Conservation (phyloP, 2,113 vertebrate genomes). For the Cranoglanis bouderius region DNA sequence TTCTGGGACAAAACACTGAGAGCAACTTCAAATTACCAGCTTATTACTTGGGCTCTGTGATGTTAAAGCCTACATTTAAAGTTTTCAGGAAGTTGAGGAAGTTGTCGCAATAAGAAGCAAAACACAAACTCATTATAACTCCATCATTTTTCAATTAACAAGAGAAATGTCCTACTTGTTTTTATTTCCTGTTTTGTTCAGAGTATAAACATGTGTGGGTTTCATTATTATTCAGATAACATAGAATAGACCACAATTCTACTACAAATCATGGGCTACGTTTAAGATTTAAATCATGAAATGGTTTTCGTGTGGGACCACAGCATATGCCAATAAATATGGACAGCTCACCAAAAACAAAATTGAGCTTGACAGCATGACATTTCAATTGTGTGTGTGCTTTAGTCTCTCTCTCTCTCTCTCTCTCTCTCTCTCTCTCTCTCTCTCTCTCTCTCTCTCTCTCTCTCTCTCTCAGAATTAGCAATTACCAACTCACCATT, state of each 20-base stretch:
- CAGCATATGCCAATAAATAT: constrained; percentile 20
- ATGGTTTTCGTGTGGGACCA: not conserved
- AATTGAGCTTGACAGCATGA: constrained; percentile 18
- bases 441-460: not conserved
- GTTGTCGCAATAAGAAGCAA: not conserved
- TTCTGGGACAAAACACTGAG: constrained; percentile 26
- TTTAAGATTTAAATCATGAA: constrained; percentile 23
- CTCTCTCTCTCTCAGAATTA: not conserved
- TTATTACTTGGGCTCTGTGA: not conserved
- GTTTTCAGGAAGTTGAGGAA: not conserved
- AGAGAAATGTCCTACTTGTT: constrained; percentile 5
- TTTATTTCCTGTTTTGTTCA: constrained; percentile 1
- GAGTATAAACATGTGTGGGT: constrained; percentile 49
- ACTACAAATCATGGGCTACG: not conserved
- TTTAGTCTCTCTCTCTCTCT: not conserved
- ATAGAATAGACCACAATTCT: not conserved
- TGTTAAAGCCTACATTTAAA: not conserved
- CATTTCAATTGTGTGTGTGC: not conserved
- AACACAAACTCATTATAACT: not conserved
- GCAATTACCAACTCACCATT: not conserved
- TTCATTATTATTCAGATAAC: constrained; percentile 46
- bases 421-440: not conserved
- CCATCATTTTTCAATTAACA: not conserved
- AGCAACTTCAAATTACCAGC: constrained; percentile 23
- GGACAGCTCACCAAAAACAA: constrained; percentile 2